A percentile compares a stretch with the other conserved stretches of the same genome.
phyloP scores from a whole-genome alignment of 2,797 vertebrate genomes.

The Tamandua tetradactyla region DNA sequence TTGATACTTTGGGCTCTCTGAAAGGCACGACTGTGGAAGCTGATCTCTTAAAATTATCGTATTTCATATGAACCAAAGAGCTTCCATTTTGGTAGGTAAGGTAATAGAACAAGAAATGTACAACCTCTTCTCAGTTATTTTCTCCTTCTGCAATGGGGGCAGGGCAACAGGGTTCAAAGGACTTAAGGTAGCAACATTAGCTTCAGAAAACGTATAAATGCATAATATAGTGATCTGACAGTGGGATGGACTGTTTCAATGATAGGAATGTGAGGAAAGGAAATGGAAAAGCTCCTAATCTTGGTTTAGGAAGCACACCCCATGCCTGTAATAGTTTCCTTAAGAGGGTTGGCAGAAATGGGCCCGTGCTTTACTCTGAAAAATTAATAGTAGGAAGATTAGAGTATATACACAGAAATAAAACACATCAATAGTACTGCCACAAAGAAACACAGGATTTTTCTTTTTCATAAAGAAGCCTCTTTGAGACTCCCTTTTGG shows the following conservation, averaged over 20 bases:
- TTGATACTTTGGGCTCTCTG: constrained; percentile 56
- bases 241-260: neutral
- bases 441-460: neutral
- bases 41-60: constrained; percentile 42
- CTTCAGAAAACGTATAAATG: constrained; percentile 21
- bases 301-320: accelerated
- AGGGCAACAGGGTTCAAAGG: neutral
- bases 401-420: neutral
- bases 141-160: neutral
- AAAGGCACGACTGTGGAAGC: constrained; percentile 48
- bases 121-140: neutral
- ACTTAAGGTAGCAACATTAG: neutral
- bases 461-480: constrained; percentile 34
- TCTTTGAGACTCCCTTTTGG: constrained; percentile 43
- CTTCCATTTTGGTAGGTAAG: constrained; percentile 33
- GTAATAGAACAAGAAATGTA: constrained; percentile 22
- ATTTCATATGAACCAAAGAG: constrained; percentile 51
- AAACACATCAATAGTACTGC: neutral
- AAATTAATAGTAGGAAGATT: neutral
- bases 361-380: constrained; percentile 13
- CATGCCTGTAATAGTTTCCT: accelerated
- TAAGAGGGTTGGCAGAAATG: neutral
- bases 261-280: neutral
- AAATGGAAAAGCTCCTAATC: neutral
- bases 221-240: neutral